Evolutionary conservation across 1,140 invertebrate species (phyloP).

Genomic region (Pseudomyrmex flavicornis): DNA sequence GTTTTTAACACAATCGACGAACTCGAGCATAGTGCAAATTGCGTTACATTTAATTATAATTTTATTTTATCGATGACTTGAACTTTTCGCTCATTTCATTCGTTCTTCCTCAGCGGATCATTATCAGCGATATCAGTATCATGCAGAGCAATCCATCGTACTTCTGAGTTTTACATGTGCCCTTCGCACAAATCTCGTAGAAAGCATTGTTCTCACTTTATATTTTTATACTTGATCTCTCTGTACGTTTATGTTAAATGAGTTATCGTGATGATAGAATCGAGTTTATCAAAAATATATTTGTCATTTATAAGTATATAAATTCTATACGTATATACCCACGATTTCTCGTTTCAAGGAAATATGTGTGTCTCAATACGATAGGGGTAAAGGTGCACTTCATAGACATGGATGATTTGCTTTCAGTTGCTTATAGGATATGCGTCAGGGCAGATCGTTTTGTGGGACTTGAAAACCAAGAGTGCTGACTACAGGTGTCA

Average conservation of each 20-base stretch:
- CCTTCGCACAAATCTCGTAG: constrained; percentile 50
- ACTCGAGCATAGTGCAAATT: no score
- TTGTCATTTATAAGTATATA: constrained; percentile 30
- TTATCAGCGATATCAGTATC: constrained; percentile 41
- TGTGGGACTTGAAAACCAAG: constrained; percentile 97
- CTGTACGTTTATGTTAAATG: constrained; percentile 62
- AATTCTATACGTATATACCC: constrained; percentile 20
- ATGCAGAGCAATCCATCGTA: constrained; percentile 37
- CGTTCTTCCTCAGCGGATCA: not conserved
- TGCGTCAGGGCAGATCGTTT: constrained; percentile 96
- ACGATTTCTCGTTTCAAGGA: constrained; percentile 45
- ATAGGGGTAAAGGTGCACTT: not conserved
- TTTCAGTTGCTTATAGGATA: constrained; percentile 97
- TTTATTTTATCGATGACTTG: constrained; percentile 14
- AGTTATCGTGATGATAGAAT: constrained; percentile 57
- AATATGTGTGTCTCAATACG: not conserved
- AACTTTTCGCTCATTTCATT: constrained; percentile 16
- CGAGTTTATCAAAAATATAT: constrained; percentile 36
- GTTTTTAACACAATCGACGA: no score
- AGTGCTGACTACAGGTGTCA: constrained; percentile 93
- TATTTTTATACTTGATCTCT: constrained; percentile 63
- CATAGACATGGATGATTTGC: constrained; percentile 49
- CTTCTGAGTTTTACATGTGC: constrained; percentile 35
- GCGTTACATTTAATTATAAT: not conserved
- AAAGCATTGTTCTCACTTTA: constrained; percentile 61